Base-by-base conservation (phyloP, 2,888 invertebrate species). In the Camptogramma bilineatum region DNA sequence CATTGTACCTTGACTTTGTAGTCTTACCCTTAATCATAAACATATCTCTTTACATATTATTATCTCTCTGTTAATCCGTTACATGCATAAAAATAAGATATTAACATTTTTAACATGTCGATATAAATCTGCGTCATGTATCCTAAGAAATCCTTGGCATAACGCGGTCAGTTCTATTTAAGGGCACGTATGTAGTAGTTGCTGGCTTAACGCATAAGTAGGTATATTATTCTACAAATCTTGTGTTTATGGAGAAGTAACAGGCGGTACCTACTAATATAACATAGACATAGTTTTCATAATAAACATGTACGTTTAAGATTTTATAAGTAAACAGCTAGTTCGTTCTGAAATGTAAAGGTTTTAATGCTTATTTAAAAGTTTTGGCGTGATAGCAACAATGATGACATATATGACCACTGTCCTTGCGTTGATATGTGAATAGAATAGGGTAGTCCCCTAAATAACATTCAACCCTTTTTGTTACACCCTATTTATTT, bases 381-480 rank as follows among this genome's bases (percentile, higher is more conserved):
- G 57, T 57, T 63, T 59, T 28, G n/a, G 52, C 21, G 28, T 50
- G 51, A 47, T 55, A 42, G 34, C 50, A 52, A 51, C 46, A 51
- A 51, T 55, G 62, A 62, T 68, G 64, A 62, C 54, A 62, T 55
- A 62, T 64, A 64, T 68, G 62, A 68, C 58, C 68, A 75, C 76
- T 81, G 79, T 80, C 78, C 80, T 75, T 79, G 77, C 79, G 76
- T 78, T 78, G 70, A 77, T 55, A 55, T 54, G 47, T 39, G 58
- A 55, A 66, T 59, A 65, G 52, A 80, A 75, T 72, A 72, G 85
- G 85, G 83, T 80, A 75, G 80, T 81, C 84, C 90, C 90, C 89
- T 79, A 84, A 84, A 85, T 84, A 74, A 76, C 63, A 80, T 78
- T 78, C 79, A 90, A 91, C 91, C 91, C 91, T 90, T 90, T 87